phyloP scores from a whole-genome alignment of 2,113 vertebrate genomes.

The Penelope pileata region DNA sequence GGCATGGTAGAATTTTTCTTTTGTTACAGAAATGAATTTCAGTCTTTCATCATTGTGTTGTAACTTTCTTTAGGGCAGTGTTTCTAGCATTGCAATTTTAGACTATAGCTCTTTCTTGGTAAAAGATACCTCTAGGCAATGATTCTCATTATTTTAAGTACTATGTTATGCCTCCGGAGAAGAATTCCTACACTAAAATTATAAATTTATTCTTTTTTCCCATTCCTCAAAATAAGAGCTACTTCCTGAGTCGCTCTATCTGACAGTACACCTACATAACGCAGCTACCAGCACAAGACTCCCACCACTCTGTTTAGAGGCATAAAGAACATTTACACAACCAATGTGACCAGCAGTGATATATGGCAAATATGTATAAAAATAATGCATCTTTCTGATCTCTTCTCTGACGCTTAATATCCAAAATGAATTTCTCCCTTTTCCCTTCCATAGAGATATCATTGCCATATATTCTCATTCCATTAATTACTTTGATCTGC shows the following conservation, averaged over 20 bases:
- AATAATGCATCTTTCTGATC: background rate
- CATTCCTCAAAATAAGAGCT: background rate
- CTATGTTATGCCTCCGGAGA: conserved; percentile 1
- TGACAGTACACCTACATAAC: background rate
- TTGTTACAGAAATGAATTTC: conserved; percentile 8
- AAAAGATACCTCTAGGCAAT: conserved; percentile 19
- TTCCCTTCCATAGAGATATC: background rate
- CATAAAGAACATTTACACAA: background rate
- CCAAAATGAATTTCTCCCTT: background rate
- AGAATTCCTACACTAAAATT: conserved; percentile 29
- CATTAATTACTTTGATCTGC: background rate
- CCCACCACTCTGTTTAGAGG: background rate
- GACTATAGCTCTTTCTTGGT: conserved; percentile 6
- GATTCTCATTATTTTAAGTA: conserved; percentile 48
- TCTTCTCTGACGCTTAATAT: background rate
- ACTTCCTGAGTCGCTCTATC: background rate
- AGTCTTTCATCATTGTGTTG: conserved; percentile 13
- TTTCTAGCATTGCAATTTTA: conserved; percentile 10
- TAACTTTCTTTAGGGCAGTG: conserved; percentile 21
- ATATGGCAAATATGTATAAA: background rate
- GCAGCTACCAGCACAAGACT: background rate
- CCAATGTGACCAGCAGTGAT: background rate
- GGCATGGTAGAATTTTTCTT: conserved; percentile 23
- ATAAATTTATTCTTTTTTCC: background rate
- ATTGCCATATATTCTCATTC: background rate